These are phyloP conservation scores for Elmis aenea DNA, from an alignment of 2,888 invertebrate genomes.

Conservation along the genomic window DNA sequence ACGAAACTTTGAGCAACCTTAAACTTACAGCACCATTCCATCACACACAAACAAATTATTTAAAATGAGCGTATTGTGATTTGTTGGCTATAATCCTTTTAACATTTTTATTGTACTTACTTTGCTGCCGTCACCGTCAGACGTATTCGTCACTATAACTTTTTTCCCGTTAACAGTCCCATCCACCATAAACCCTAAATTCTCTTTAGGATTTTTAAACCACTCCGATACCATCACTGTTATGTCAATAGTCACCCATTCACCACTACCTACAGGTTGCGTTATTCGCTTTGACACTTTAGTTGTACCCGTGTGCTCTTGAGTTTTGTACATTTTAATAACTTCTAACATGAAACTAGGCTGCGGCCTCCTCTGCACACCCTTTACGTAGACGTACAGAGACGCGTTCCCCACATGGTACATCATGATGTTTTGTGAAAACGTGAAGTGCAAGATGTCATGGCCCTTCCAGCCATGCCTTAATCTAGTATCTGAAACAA, in stretches of 20 bases:
- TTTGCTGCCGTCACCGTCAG: slow-evolving; percentile 51
- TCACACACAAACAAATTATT: no score
- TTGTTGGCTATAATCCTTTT: no score
- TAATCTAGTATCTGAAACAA: slow-evolving; percentile 58
- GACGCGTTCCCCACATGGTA: slow-evolving; percentile 65
- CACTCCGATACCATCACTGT: slow-evolving; percentile 71
- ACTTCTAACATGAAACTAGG: slow-evolving; percentile 40
- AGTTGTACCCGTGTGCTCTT: slow-evolving; percentile 37
- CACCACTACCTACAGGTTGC: slow-evolving; percentile 56
- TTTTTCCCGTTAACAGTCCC: slow-evolving; percentile 57
- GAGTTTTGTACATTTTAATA: slow-evolving; percentile 38
- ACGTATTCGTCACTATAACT: slow-evolving; percentile 61
- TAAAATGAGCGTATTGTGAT: no score
- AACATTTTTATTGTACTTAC: slow-evolving; percentile 28
- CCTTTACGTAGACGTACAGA: slow-evolving; percentile 63
- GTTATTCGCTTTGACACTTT: slow-evolving; percentile 44
- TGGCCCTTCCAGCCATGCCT: slow-evolving; percentile 60
- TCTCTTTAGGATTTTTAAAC: slow-evolving; percentile 68
- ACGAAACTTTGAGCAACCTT: no score
- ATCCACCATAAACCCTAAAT: slow-evolving; percentile 72
- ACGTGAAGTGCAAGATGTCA: slow-evolving; percentile 66
- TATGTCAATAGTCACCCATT: slow-evolving; percentile 72
- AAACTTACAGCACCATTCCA: no score
- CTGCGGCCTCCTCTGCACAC: slow-evolving; percentile 43
- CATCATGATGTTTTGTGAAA: slow-evolving; percentile 64